These are phyloP conservation scores for Suricata suricatta DNA, from an alignment of 2,113 vertebrate species.

Conservation along the genomic window DNA sequence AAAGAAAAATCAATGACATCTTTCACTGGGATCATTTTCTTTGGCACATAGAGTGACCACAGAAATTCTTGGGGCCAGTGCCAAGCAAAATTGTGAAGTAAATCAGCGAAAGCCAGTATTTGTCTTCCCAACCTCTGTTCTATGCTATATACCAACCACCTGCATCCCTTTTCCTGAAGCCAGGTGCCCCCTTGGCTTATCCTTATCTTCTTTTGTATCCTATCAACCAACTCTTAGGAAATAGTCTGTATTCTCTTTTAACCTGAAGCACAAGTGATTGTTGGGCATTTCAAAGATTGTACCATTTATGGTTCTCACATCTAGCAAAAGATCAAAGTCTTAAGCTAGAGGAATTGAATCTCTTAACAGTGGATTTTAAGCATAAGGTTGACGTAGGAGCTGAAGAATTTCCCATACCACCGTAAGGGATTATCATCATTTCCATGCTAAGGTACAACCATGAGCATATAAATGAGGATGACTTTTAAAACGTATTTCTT, in stretches of 20 bases:
- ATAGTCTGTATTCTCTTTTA: background rate
- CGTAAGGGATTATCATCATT: background rate
- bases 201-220: background rate
- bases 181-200: background rate
- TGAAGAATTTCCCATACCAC: background rate
- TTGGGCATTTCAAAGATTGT: background rate
- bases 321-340: background rate
- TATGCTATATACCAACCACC: accelerated
- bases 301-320: background rate
- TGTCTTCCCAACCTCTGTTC: background rate
- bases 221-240: background rate
- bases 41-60: background rate
- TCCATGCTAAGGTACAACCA: background rate
- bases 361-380: background rate
- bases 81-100: background rate
- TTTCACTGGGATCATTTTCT: background rate
- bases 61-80: background rate
- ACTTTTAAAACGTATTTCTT: background rate
- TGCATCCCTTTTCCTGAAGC: background rate
- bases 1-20: background rate
- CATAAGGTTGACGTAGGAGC: background rate
- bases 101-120: background rate
- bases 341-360: background rate
- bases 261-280: background rate
- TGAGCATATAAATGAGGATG: background rate